Percentiles rank a stretch among this genome's conserved stretches.
Evolutionary conservation across 2,113 vertebrate genomes (phyloP).

Genomic region (Macquaria ambigua): DNA sequence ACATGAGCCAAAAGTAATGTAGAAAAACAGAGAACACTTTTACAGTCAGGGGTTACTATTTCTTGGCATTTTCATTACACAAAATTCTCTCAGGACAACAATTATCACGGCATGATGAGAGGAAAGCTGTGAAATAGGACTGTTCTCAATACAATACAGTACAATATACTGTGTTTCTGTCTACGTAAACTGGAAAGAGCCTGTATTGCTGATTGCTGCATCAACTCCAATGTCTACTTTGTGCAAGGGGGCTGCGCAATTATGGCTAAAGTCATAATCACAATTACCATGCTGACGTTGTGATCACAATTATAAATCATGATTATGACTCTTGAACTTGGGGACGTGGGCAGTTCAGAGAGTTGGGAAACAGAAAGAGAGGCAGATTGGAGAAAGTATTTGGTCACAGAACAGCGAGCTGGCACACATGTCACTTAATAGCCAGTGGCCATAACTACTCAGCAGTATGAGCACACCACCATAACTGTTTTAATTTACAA

Average conservation of each 20-base stretch:
- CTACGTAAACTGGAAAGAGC: background rate
- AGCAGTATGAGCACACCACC: constrained; percentile 19
- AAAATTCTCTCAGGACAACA: background rate
- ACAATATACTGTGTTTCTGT: background rate
- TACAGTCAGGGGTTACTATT: constrained; percentile 8
- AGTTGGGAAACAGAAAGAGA: background rate
- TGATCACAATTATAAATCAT: constrained; percentile 51
- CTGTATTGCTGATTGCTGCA: background rate
- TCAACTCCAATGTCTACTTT: constrained; percentile 27
- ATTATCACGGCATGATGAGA: background rate
- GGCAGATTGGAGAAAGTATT: constrained; percentile 27
- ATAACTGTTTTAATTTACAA: constrained; percentile 51
- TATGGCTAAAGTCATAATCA: constrained; percentile 30
- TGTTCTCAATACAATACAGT: background rate
- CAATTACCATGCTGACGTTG: constrained; percentile 47
- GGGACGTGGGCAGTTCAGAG: constrained; percentile 19
- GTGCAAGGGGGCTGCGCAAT: constrained; percentile 21
- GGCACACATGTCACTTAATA: constrained; percentile 50
- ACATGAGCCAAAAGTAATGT: background rate
- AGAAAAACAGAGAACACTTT: constrained; percentile 6
- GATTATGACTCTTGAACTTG: constrained; percentile 36
- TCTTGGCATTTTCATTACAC: constrained; percentile 22
- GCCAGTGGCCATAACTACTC: constrained; percentile 6
- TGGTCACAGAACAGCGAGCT: constrained; percentile 33
- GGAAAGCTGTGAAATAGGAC: constrained; percentile 10